Evolutionary conservation across 2,888 invertebrate species (phyloP).

Genomic region (Tuberolachnus salignus): DNA sequence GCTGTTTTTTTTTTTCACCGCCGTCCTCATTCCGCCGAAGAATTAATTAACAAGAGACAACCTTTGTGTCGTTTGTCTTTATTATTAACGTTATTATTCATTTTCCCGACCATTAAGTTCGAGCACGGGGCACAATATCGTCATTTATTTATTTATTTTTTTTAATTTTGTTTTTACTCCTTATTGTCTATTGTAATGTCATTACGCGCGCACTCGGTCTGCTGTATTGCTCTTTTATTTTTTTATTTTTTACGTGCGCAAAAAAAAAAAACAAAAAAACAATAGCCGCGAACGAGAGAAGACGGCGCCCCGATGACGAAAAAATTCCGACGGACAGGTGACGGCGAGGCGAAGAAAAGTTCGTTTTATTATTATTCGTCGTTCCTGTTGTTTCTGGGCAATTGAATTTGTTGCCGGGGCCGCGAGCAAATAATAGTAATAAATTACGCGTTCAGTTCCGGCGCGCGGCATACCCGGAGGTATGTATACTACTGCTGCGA

Average conservation of each 20-base stretch:
- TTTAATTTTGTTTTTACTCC: slow-evolving; percentile 55
- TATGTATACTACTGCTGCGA: not conserved
- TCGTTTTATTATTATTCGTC: too few relatives aligned
- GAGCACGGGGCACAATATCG: slow-evolving; percentile 54
- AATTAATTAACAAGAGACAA: slow-evolving; percentile 57
- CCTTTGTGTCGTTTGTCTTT: slow-evolving; percentile 57
- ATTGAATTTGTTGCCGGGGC: slow-evolving; percentile 15
- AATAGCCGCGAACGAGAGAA: not conserved
- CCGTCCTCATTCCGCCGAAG: slow-evolving; percentile 20
- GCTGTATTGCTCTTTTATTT: not conserved
- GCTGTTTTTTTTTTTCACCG: not conserved
- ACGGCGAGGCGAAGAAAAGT: not conserved
- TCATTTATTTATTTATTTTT: slow-evolving; percentile 40
- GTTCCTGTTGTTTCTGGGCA: not conserved
- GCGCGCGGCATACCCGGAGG: not conserved
- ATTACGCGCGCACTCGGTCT: slow-evolving; percentile 32
- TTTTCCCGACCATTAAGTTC: slow-evolving; percentile 56
- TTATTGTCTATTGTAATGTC: slow-evolving; percentile 56
- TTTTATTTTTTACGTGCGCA: not conserved
- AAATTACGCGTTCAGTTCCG: slow-evolving; percentile 14
- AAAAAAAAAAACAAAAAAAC: not conserved
- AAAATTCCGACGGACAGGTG: slow-evolving; percentile 2
- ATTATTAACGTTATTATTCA: slow-evolving; percentile 57
- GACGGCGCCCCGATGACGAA: not conserved
- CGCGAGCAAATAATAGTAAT: not conserved